Percentiles rank a stretch among this genome's conserved stretches.
Conservation (phyloP, 2,888 invertebrate species). For the Melikaiella ostensackeni region DNA sequence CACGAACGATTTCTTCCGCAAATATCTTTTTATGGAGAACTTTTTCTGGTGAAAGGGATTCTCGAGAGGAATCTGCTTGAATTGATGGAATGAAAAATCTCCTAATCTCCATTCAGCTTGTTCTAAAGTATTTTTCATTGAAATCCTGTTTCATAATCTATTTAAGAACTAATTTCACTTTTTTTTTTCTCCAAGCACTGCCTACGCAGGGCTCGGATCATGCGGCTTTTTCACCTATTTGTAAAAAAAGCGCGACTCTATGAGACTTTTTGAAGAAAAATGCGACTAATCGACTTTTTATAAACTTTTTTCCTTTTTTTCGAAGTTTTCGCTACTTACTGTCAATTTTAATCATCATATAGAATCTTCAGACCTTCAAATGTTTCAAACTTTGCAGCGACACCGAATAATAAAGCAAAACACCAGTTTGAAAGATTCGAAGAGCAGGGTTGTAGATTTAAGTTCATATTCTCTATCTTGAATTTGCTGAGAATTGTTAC, state of each 20-base stretch:
- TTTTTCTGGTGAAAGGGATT: neutral
- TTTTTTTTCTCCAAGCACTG: neutral
- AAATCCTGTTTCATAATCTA: neutral
- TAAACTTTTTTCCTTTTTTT: too few relatives aligned
- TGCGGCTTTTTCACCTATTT: too few relatives aligned
- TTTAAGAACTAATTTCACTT: neutral
- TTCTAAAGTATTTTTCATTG: neutral
- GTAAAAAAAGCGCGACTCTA: too few relatives aligned
- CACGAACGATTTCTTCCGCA: conserved; percentile 11
- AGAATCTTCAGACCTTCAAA: too few relatives aligned
- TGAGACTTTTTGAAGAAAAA: too few relatives aligned
- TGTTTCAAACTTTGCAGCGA: neutral
- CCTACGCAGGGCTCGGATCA: too few relatives aligned
- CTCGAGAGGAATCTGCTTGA: conserved; percentile 7
- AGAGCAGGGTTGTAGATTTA: neutral
- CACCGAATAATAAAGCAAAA: neutral
- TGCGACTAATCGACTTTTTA: too few relatives aligned
- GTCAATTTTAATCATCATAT: too few relatives aligned
- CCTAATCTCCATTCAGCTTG: neutral
- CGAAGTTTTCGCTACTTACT: too few relatives aligned
- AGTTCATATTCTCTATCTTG: neutral
- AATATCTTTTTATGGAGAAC: neutral
- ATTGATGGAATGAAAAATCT: neutral
- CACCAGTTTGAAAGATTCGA: neutral
- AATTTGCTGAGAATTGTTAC: neutral